A percentile compares a stretch with the other conserved stretches of the same genome.
Conservation (phyloP, 2,888 invertebrate species). For the Oligia strigilis region DNA sequence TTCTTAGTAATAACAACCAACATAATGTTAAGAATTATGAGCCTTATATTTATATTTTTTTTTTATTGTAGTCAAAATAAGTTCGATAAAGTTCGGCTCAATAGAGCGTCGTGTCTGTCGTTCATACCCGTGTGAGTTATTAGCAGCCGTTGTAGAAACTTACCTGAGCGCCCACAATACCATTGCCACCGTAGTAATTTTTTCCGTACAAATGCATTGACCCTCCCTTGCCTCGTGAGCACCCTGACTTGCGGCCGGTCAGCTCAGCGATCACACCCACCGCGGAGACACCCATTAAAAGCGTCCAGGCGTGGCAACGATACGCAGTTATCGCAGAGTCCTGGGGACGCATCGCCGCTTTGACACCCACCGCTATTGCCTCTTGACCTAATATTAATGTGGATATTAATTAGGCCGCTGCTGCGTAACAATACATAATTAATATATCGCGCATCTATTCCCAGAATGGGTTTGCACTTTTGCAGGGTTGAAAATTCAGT, state of each 20-base stretch:
- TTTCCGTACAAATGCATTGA: conserved; percentile 40
- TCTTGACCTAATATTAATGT: conserved; percentile 31
- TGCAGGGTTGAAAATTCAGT: neutral
- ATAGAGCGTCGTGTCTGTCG: neutral
- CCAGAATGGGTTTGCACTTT: neutral
- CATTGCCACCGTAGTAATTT: conserved; percentile 39
- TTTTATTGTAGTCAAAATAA: neutral
- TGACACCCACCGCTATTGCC: conserved; percentile 38
- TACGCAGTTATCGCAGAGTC: conserved; percentile 30
- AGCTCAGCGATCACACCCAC: conserved; percentile 23
- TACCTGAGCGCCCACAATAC: conserved; percentile 38
- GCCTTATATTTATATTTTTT: neutral
- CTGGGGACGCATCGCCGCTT: conserved; percentile 5
- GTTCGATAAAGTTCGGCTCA: neutral
- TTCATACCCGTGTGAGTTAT: neutral
- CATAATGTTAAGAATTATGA: neutral
- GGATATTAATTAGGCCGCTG: neutral
- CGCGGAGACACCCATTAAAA: neutral
- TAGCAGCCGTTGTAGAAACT: neutral
- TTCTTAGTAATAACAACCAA: neutral
- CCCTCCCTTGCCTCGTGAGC: conserved; percentile 33
- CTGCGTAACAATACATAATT: neutral
- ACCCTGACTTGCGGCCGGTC: conserved; percentile 22
- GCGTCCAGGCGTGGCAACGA: conserved; percentile 39
- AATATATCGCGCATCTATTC: neutral